phyloP scores from a whole-genome alignment of 1,140 invertebrate species.

The Pogonomyrmex barbatus region DNA sequence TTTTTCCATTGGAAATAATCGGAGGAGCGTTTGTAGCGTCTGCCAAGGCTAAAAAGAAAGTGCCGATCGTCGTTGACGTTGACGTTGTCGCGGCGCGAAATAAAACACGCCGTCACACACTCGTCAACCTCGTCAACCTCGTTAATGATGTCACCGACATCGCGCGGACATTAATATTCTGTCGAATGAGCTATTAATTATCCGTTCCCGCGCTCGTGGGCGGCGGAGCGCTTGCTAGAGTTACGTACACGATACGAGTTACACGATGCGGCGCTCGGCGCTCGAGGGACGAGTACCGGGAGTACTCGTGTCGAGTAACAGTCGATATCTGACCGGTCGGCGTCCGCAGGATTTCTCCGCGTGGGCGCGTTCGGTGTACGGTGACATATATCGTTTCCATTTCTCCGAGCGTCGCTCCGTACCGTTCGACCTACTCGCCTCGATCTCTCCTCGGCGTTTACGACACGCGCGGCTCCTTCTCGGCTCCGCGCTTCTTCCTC shows the following conservation, averaged over 20 bases:
- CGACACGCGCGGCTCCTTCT: conserved; percentile 24
- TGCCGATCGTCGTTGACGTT: background rate
- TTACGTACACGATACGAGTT: conserved; percentile 16
- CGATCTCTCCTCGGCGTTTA: conserved; percentile 47
- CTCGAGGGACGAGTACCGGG: background rate
- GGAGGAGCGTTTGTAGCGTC: background rate
- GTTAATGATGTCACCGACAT: background rate
- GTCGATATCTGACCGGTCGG: conserved; percentile 28
- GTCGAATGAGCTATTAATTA: conserved; percentile 40
- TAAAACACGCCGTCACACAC: background rate
- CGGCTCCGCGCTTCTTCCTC: background rate
- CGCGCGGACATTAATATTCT: background rate
- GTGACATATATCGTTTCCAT: conserved; percentile 49
- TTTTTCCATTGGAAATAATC: background rate
- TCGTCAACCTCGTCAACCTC: too few species aligned
- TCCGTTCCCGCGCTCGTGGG: background rate
- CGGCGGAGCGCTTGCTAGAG: background rate
- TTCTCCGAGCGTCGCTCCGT: conserved; percentile 18
- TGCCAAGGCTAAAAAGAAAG: background rate
- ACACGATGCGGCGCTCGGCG: background rate
- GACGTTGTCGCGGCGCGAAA: background rate
- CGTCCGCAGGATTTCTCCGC: conserved; percentile 13
- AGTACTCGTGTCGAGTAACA: conserved; percentile 27
- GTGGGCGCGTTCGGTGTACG: conserved; percentile 13
- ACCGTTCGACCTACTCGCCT: conserved; percentile 59